Evolutionary conservation across 2,797 vertebrate genomes (phyloP).

Genomic region (Danio jaintianensis): DNA sequence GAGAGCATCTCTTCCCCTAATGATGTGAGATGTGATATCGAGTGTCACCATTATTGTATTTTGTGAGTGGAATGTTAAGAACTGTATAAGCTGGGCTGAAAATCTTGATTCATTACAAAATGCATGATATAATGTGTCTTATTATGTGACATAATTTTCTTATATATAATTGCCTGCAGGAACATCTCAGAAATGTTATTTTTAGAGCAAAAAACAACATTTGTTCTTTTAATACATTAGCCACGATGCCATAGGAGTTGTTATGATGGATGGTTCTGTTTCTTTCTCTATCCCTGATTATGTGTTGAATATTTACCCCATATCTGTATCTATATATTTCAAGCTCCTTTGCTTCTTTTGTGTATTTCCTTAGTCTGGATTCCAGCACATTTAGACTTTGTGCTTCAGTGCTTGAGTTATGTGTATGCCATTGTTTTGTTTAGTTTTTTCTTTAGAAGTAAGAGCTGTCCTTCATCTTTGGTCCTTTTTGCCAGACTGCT

Average conservation of each 20-base stretch:
- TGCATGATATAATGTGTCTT: background rate
- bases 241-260: background rate
- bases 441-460: background rate
- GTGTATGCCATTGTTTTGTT: background rate
- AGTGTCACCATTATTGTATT: background rate
- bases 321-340: conserved; percentile 1
- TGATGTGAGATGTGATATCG: conserved; percentile 1
- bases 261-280: background rate
- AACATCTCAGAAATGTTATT: too few relatives aligned
- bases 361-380: conserved; percentile 11
- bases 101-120: background rate
- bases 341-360: background rate
- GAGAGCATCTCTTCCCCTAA: background rate
- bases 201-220: background rate
- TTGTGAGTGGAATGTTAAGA: background rate
- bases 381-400: background rate
- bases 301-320: background rate
- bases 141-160: background rate
- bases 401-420: background rate
- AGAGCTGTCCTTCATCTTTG: conserved; percentile 12
- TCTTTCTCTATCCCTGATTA: background rate
- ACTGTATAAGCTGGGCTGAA: background rate
- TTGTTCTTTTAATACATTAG: background rate
- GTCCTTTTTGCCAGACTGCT: background rate
- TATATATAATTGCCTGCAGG: background rate